Percentiles rank a stretch among this genome's conserved stretches.
phyloP scores from a whole-genome alignment of 37 sponge, comb jelly and placozoan genomes.

The Ephydatia muelleri region DNA sequence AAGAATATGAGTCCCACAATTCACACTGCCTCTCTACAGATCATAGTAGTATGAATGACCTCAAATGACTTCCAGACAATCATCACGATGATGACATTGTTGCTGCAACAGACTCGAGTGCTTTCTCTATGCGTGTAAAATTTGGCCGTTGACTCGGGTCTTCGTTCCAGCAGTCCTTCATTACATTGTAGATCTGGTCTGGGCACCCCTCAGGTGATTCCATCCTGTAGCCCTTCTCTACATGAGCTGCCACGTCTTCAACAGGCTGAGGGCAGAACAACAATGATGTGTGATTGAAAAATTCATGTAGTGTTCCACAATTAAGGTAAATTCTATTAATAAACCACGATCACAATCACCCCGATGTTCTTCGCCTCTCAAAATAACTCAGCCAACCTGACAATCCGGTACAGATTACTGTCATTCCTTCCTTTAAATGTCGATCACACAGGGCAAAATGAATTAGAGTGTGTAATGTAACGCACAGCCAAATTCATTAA shows the following conservation, averaged over 20 bases:
- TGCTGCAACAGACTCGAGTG: conserved; percentile 16
- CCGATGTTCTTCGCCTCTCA: no score
- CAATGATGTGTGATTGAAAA: no score
- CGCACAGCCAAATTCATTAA: no score
- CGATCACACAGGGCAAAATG: no score
- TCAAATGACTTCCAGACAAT: not conserved
- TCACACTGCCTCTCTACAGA: not conserved
- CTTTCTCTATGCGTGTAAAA: conserved; percentile 65
- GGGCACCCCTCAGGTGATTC: conserved; percentile 94
- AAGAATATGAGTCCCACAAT: not conserved
- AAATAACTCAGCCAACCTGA: no score
- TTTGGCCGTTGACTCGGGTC: conserved; percentile 75
- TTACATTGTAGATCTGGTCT: conserved; percentile 72
- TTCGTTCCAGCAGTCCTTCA: conserved; percentile 85
- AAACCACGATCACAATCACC: no score
- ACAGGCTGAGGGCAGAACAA: conserved; percentile 77
- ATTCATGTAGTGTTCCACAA: no score
- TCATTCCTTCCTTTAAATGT: no score
- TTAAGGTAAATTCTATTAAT: no score
- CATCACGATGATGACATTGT: not conserved
- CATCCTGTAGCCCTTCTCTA: conserved; percentile 90
- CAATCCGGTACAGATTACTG: no score
- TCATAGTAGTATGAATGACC: not conserved
- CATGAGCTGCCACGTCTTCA: conserved; percentile 64
- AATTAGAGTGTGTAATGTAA: no score